phyloP scores from a whole-genome alignment of 1,140 invertebrate species.

The Mactra quadrangularis region DNA sequence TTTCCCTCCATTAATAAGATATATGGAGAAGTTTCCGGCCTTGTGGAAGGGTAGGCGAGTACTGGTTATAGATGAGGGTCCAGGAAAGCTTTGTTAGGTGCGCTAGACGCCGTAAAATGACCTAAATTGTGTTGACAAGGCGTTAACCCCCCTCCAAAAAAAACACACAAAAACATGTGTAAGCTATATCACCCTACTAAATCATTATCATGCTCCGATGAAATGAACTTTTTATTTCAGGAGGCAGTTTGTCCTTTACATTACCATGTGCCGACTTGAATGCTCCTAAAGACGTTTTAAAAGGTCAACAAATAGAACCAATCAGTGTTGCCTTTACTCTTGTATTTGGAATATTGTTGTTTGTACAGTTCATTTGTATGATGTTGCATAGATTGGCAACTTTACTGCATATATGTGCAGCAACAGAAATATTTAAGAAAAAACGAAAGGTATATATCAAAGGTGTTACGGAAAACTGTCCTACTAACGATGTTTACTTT shows the following conservation, averaged over 20 bases:
- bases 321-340: conserved; percentile 84
- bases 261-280: conserved; percentile 59
- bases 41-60: no score
- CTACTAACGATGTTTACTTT: conserved; percentile 65
- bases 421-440: conserved; percentile 70
- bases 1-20: no score
- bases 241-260: conserved; percentile 64
- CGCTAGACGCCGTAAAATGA: no score
- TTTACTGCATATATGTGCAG: conserved; percentile 79
- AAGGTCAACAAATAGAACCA: conserved; percentile 80
- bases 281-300: neutral
- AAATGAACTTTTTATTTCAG: no score
- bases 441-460: conserved; percentile 59
- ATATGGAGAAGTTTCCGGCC: no score
- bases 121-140: no score
- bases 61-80: no score
- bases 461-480: conserved; percentile 31
- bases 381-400: conserved; percentile 84
- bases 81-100: no score
- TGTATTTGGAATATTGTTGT: conserved; percentile 84
- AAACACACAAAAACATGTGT: no score
- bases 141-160: no score
- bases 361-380: conserved; percentile 85
- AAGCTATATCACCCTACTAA: no score
- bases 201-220: no score